Base-by-base conservation (phyloP, 2,113 vertebrate genomes). In the Leucosticte australis region DNA sequence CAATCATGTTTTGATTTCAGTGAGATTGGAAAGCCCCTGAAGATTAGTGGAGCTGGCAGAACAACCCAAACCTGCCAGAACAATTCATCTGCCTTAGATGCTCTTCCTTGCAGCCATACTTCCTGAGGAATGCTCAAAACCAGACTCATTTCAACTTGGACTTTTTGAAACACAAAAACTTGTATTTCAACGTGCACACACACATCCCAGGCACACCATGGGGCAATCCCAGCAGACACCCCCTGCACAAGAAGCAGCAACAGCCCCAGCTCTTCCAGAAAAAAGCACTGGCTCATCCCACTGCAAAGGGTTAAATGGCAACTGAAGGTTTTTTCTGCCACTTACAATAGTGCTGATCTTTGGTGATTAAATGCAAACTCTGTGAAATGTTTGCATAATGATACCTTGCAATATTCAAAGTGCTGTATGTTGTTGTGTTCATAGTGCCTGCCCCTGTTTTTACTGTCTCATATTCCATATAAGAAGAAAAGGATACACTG, bases 61-160 rank as follows among this genome's bases (percentile, higher is more conserved):
- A 89, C 76, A 94, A 94, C 76, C 82, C 11, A 3, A 87, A 59
- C 80, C 56, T 90, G 76, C 76, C 86, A 89, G 55, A 90, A 90
- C 64, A 90, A 94, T 81, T 92, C 49, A 70, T 16, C 59, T 86
- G 73, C 14, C 9, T 94, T 31, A 33, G 31, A 31, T 5, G 39
- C 47, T 83, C 52, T 17, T 83, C 83, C 89, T 86, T 28, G 65
- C 4, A 11, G 89, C 76, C 71, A 3, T 5, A 28, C 14, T 79
- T 87, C 75, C 85, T 0, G 1, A 81, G 68, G 39, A 93, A 88
- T 1, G 37, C 62, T 86, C 50, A 41, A 42, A 77, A 46, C 0
- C 30, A 74, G 50, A 35, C 1, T 0, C 24, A 53, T 22, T 90
- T 35, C 47, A 47, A 11, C 6, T 15, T 3, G 64, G 16, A 60